These are phyloP conservation scores for Anodontia alba DNA, from an alignment of 2,888 invertebrate species.

Conservation along the genomic window DNA sequence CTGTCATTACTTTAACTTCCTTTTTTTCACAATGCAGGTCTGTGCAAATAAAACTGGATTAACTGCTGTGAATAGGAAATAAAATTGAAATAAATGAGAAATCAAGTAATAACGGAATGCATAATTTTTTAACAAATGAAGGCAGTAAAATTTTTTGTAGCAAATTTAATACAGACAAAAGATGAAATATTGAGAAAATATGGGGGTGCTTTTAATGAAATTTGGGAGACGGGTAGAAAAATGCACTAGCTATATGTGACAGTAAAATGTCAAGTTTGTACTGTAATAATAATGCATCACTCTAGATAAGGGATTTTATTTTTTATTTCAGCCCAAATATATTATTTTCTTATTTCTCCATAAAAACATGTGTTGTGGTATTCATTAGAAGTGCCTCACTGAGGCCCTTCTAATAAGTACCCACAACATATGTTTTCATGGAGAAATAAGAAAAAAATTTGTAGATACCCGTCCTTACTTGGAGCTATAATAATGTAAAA, in stretches of 20 bases:
- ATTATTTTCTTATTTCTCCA: too few species aligned
- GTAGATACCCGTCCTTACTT: too few species aligned
- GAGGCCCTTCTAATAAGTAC: too few species aligned
- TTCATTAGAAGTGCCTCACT: too few species aligned
- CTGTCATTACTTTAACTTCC: not conserved
- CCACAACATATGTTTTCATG: too few species aligned
- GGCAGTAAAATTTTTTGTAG: too few species aligned
- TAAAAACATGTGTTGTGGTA: too few species aligned
- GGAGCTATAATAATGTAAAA: too few species aligned
- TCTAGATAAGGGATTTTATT: too few species aligned
- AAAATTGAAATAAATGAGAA: slow-evolving; percentile 7
- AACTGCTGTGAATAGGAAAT: not conserved
- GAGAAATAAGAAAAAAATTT: too few species aligned
- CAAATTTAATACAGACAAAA: not conserved
- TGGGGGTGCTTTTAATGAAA: not conserved
- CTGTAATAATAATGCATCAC: too few species aligned
- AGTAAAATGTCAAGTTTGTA: slow-evolving; percentile 2
- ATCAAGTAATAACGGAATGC: not conserved
- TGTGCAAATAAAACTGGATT: slow-evolving; percentile 5
- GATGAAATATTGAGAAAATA: not conserved
- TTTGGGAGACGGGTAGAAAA: not conserved
- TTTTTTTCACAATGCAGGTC: not conserved
- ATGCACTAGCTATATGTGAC: not conserved
- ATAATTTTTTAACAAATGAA: not conserved
- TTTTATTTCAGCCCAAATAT: too few species aligned